Percentiles rank a stretch among this genome's conserved stretches.
Evolutionary conservation across 2,113 vertebrate species (phyloP).

Genomic region (Thomomys bottae): DNA sequence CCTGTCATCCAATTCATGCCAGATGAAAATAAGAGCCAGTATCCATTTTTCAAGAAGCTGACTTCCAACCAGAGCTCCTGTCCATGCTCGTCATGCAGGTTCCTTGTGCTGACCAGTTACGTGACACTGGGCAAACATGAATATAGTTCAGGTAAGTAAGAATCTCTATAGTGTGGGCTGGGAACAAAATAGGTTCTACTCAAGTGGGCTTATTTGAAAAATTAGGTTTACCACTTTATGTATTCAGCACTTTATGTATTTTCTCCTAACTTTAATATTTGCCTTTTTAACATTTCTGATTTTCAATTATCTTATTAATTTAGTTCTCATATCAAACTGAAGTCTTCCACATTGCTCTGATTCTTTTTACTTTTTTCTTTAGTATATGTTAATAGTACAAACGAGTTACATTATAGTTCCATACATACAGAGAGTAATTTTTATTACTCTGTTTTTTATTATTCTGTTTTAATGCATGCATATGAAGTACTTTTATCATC

Average conservation of each 20-base stretch:
- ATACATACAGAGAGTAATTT: no score
- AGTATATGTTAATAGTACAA: no score
- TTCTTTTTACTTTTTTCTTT: neutral
- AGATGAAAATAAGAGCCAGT: neutral
- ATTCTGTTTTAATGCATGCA: no score
- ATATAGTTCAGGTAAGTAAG: neutral
- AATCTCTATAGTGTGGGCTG: neutral
- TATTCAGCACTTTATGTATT: neutral
- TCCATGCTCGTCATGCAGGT: no score
- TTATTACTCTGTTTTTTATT: no score
- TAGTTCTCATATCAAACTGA: conserved; percentile 23
- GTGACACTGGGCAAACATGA: neutral
- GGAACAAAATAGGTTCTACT: no score
- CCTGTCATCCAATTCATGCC: neutral
- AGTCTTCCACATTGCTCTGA: neutral
- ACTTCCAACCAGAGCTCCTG: no score
- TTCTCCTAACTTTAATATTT: neutral
- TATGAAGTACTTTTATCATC: no score
- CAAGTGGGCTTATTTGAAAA: no score
- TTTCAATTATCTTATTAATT: neutral
- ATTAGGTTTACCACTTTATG: no score
- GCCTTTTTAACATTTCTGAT: neutral
- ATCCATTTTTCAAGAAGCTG: no score
- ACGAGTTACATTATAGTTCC: no score
- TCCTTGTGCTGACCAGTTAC: neutral